Percentiles rank a stretch among this genome's conserved stretches.
Conservation (phyloP, 2,888 invertebrate genomes). For the Biston betularia region DNA sequence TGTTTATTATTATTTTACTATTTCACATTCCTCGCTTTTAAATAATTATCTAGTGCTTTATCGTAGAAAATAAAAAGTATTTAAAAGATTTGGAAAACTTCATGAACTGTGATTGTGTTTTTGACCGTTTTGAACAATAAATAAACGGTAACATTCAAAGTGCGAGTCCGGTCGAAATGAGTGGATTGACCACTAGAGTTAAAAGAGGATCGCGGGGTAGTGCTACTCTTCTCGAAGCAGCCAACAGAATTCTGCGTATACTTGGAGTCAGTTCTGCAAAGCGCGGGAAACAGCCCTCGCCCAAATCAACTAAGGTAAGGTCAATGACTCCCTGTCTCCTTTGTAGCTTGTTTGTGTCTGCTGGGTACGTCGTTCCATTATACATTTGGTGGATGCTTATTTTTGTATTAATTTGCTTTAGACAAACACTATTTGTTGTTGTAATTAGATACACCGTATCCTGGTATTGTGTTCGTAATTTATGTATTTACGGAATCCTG, state of each 20-base stretch:
- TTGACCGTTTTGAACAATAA: constrained; percentile 70
- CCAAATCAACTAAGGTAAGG: constrained; percentile 84
- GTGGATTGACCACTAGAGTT: constrained; percentile 84
- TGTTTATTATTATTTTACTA: constrained; percentile 62
- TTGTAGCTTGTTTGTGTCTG: constrained; percentile 54
- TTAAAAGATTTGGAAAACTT: constrained; percentile 49
- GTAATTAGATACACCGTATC: too few relatives aligned
- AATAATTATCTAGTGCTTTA: constrained; percentile 48
- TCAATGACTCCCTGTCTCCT: constrained; percentile 72
- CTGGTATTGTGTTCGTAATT: too few relatives aligned
- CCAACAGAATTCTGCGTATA: constrained; percentile 84
- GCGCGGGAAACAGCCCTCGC: constrained; percentile 85
- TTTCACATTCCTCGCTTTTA: constrained; percentile 62
- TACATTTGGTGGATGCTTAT: constrained; percentile 17
- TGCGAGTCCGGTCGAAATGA: constrained; percentile 82
- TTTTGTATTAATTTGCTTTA: constrained; percentile 8
- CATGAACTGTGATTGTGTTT: constrained; percentile 78
- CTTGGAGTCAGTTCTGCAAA: constrained; percentile 83
- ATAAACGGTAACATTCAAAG: constrained; percentile 62
- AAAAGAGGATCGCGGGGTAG: constrained; percentile 86
- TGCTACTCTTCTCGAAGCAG: constrained; percentile 84
- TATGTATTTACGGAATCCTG: too few relatives aligned
- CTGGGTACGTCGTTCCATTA: constrained; percentile 23
- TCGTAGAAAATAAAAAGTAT: constrained; percentile 45
- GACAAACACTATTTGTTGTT: not conserved